Percentiles rank a stretch among this genome's conserved stretches.
phyloP scores from a whole-genome alignment of 2,113 vertebrate species.

The Solenodon paradoxus region DNA sequence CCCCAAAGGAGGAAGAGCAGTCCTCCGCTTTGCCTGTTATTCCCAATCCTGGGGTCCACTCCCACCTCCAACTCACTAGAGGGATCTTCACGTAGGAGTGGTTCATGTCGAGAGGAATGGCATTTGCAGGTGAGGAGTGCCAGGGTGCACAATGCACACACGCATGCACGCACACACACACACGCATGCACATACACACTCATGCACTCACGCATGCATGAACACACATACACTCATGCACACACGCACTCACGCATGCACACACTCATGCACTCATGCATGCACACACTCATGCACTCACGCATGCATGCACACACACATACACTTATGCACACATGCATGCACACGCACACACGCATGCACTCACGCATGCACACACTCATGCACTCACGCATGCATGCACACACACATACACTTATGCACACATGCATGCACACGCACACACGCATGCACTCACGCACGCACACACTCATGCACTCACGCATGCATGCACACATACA shows the following conservation, averaged over 20 bases:
- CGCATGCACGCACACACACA: too few relatives aligned
- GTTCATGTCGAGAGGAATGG: not conserved
- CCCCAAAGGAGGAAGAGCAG: not conserved
- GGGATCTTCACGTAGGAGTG: not conserved
- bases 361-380: not conserved
- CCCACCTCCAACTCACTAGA: not conserved
- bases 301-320: not conserved
- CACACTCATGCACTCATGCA: not conserved
- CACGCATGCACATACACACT: not conserved
- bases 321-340: too few relatives aligned
- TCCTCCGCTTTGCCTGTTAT: not conserved
- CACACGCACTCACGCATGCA: not conserved
- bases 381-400: not conserved
- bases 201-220: not conserved
- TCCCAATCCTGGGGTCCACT: not conserved
- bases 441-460: too few relatives aligned
- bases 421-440: not conserved
- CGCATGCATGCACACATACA: too few relatives aligned
- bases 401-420: too few relatives aligned
- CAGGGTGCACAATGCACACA: not conserved
- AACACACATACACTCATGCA: too few relatives aligned
- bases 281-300: too few relatives aligned
- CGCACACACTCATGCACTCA: too few relatives aligned
- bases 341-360: too few relatives aligned
- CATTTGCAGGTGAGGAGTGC: not conserved